phyloP scores from a whole-genome alignment of 2,797 vertebrate genomes.

The Orientallactaga sibirica region DNA sequence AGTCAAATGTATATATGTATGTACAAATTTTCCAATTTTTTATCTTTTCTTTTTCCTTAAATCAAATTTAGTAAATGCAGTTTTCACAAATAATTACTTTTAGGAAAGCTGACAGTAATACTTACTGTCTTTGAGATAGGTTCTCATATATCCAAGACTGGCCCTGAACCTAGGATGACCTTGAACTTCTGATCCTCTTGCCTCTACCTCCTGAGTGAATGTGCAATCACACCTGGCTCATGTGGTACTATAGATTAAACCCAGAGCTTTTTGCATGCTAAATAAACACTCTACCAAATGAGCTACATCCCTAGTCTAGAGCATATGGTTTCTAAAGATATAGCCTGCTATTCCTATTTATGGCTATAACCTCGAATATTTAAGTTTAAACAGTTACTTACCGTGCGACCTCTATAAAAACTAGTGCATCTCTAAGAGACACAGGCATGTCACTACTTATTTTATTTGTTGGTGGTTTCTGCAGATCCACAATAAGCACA shows the following conservation, averaged over 20 bases:
- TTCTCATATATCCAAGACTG: background rate
- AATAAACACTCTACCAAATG: background rate
- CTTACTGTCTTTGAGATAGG: background rate
- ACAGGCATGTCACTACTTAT: constrained; percentile 85
- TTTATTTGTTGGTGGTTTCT: constrained; percentile 87
- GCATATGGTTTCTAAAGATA: constrained; percentile 38
- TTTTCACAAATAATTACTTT: constrained; percentile 48
- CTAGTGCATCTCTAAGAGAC: constrained; percentile 89
- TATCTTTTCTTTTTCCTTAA: constrained; percentile 49
- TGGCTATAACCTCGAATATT: constrained; percentile 38
- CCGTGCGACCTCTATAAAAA: constrained; percentile 90
- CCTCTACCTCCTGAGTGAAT: background rate
- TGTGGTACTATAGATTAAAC: background rate
- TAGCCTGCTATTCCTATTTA: constrained; percentile 60
- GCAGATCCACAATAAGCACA: constrained; percentile 90
- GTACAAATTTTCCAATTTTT: background rate
- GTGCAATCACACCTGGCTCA: background rate
- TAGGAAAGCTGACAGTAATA: background rate
- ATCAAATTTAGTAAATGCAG: constrained; percentile 51
- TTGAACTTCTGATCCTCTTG: background rate
- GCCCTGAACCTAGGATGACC: background rate
- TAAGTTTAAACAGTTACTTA: constrained; percentile 75
- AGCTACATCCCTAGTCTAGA: background rate
- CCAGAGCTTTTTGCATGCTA: background rate
- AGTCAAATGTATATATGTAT: background rate